Percentiles rank a stretch among this genome's conserved stretches.
These are phyloP conservation scores for Canis aureus DNA, from an alignment of 2,113 vertebrate genomes.

Conservation along the genomic window DNA sequence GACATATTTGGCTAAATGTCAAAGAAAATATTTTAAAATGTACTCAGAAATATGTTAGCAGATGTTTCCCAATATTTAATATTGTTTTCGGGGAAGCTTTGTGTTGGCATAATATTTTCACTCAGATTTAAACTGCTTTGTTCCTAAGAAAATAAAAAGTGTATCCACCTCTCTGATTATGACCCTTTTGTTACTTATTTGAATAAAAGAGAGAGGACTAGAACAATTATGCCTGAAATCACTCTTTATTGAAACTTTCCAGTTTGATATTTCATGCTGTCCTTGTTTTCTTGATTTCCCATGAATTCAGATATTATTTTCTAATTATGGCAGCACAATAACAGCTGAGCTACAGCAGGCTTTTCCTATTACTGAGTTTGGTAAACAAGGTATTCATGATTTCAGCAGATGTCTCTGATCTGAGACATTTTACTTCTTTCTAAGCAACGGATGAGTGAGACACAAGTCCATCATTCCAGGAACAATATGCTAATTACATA, in stretches of 20 bases:
- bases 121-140: constrained; percentile 11
- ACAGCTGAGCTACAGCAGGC: constrained; percentile 28
- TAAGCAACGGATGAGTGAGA: neutral
- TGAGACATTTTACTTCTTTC: neutral
- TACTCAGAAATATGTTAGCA: constrained; percentile 35
- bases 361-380: constrained; percentile 34
- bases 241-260: neutral
- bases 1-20: constrained; percentile 40
- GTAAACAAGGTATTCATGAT: constrained; percentile 44
- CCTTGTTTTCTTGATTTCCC: constrained; percentile 70
- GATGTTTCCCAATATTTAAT: constrained; percentile 37
- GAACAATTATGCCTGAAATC: constrained; percentile 20
- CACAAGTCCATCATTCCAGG: neutral
- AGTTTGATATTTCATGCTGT: constrained; percentile 31
- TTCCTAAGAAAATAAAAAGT: constrained; percentile 20
- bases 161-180: neutral
- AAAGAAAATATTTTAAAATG: constrained; percentile 59
- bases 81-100: constrained; percentile 27
- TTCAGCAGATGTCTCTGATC: constrained; percentile 50
- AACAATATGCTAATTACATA: neutral
- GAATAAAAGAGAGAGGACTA: neutral
- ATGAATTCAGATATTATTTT: constrained; percentile 71
- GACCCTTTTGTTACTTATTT: constrained; percentile 22
- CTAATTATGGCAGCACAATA: constrained; percentile 51
- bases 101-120: constrained; percentile 48